Percentiles rank a stretch among this genome's conserved stretches.
phyloP scores from a whole-genome alignment of 1,140 invertebrate genomes.

The Brachystomella parvula region DNA sequence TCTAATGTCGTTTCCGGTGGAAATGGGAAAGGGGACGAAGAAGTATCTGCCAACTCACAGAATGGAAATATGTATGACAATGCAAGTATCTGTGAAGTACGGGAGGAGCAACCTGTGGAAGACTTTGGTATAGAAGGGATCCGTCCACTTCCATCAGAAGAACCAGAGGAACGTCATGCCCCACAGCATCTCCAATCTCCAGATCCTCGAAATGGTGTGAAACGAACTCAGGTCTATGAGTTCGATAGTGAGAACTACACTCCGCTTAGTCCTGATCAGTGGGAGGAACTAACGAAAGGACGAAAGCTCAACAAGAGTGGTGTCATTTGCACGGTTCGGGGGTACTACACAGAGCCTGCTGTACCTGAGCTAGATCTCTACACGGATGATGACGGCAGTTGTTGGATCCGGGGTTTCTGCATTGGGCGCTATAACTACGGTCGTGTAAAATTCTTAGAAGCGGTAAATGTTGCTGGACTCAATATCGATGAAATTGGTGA shows the following conservation, averaged over 20 bases:
- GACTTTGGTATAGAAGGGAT: background rate
- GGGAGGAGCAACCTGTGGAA: background rate
- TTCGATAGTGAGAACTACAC: background rate
- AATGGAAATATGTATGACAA: too few species aligned
- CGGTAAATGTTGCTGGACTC: conserved; percentile 76
- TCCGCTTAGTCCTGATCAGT: background rate
- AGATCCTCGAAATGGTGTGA: too few species aligned
- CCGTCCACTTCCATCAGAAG: background rate
- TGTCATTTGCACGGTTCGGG: conserved; percentile 48
- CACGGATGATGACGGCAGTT: conserved; percentile 60
- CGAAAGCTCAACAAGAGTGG: conserved; percentile 6
- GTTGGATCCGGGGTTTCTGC: conserved; percentile 81
- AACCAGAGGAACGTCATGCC: background rate
- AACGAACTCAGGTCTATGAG: background rate
- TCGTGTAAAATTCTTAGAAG: conserved; percentile 78
- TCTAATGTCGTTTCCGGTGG: too few species aligned
- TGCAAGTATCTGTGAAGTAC: too few species aligned
- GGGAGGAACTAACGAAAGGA: background rate
- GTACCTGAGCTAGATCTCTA: conserved; percentile 63
- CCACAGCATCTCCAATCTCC: too few species aligned
- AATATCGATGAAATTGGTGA: conserved; percentile 79
- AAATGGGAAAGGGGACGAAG: too few species aligned
- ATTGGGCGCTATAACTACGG: conserved; percentile 85
- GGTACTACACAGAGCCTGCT: conserved; percentile 78
- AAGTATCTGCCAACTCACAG: too few species aligned